A percentile compares a stretch with the other conserved stretches of the same genome.
These are phyloP conservation scores for Bombyx mandarina DNA, from an alignment of 1,140 invertebrate species.

Conservation along the genomic window DNA sequence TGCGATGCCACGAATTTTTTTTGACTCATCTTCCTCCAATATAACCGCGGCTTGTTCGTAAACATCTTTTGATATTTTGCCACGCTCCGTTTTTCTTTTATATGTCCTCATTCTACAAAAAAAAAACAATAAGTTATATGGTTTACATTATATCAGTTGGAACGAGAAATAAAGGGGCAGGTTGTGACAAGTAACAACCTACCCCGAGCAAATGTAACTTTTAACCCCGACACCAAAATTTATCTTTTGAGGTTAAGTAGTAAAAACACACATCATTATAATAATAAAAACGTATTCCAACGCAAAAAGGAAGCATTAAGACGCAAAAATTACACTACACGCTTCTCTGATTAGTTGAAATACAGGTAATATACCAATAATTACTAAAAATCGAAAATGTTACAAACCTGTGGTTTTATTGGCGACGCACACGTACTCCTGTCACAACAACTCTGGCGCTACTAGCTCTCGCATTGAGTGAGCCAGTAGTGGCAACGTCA, in stretches of 20 bases:
- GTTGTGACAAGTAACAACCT: background rate
- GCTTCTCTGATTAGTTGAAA: background rate
- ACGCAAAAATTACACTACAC: background rate
- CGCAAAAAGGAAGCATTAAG: background rate
- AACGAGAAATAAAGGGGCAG: background rate
- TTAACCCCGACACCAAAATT: too few relatives aligned
- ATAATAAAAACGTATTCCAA: background rate
- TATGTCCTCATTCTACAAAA: background rate
- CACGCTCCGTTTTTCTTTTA: too few relatives aligned
- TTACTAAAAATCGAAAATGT: background rate
- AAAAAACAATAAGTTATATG: background rate
- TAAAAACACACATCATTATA: background rate
- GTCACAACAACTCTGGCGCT: background rate
- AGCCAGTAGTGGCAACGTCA: background rate
- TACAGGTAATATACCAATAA: background rate
- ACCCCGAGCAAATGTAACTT: background rate
- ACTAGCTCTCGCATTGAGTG: background rate
- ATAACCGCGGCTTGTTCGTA: background rate
- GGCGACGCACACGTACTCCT: background rate
- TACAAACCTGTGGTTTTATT: background rate
- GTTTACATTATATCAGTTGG: background rate
- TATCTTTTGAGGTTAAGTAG: background rate
- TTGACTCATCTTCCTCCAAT: background rate
- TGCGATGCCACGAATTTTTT: background rate
- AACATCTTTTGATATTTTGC: background rate